These are phyloP conservation scores for Chaetorhynchus papuensis DNA, from an alignment of 2,113 vertebrate species.

Conservation along the genomic window DNA sequence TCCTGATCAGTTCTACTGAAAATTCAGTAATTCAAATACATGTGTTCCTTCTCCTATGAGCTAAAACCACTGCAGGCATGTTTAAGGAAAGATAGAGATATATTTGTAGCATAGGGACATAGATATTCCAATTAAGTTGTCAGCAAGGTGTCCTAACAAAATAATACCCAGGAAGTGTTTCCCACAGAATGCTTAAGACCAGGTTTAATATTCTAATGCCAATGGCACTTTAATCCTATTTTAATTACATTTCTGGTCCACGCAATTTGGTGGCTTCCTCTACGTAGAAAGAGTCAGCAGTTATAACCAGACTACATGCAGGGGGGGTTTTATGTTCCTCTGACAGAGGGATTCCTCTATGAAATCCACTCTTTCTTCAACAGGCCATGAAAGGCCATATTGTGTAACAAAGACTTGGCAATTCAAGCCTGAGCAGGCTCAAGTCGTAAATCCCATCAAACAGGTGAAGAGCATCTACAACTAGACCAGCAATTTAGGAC, in stretches of 20 bases:
- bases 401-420: not conserved
- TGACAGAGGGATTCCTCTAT: not conserved
- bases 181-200: not conserved
- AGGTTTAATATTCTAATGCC: not conserved
- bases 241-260: not conserved
- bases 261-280: not conserved
- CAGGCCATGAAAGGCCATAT: not conserved
- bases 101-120: not conserved
- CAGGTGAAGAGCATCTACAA: not conserved
- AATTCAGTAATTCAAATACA: not conserved
- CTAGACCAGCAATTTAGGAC: not conserved
- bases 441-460: not conserved
- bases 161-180: not conserved
- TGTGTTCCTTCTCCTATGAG: not conserved
- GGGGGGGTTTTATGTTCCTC: not conserved
- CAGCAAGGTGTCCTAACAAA: not conserved
- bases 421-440: not conserved
- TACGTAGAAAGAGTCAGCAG: not conserved
- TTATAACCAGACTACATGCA: not conserved
- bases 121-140: not conserved
- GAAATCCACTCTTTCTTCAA: not conserved
- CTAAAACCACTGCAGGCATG: not conserved
- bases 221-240: not conserved
- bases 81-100: not conserved
- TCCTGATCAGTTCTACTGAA: not conserved